These are phyloP conservation scores for Myopa testacea DNA, from an alignment of 2,888 invertebrate species.

Conservation along the genomic window DNA sequence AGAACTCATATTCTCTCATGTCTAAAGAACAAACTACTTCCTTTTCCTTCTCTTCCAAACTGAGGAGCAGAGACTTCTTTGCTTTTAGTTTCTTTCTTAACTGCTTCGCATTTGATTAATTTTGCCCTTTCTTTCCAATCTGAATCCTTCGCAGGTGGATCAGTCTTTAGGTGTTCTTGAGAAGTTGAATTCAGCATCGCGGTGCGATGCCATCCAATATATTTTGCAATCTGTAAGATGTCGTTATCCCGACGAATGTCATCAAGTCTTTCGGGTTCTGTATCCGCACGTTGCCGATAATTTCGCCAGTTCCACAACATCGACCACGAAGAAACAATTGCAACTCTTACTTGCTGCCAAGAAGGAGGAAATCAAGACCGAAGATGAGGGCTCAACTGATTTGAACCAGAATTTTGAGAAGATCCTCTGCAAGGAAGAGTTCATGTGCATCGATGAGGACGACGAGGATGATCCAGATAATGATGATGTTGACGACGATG, in stretches of 20 bases:
- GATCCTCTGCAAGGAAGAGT: constrained; percentile 67
- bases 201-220: constrained; percentile 66
- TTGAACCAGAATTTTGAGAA: constrained; percentile 68
- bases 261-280: constrained; percentile 62
- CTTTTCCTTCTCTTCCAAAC: background rate
- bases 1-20: background rate
- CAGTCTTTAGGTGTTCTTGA: constrained; percentile 65
- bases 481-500: constrained; percentile 46
- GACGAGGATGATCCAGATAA: constrained; percentile 55
- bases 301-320: constrained; percentile 49
- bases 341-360: constrained; percentile 58
- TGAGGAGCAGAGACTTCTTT: background rate
- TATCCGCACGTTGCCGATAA: constrained; percentile 57
- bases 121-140: no score
- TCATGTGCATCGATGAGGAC: constrained; percentile 66
- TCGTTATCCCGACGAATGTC: constrained; percentile 66
- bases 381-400: constrained; percentile 59
- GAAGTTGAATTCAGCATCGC: constrained; percentile 60
- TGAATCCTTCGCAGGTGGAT: constrained; percentile 58
- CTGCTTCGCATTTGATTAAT: background rate
- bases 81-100: background rate
- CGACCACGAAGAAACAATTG: constrained; percentile 56
- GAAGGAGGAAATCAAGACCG: constrained; percentile 61
- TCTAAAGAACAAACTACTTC: background rate
- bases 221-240: constrained; percentile 62